Evolutionary conservation across 2,888 invertebrate species (phyloP).

Genomic region (Philereme vetulata): DNA sequence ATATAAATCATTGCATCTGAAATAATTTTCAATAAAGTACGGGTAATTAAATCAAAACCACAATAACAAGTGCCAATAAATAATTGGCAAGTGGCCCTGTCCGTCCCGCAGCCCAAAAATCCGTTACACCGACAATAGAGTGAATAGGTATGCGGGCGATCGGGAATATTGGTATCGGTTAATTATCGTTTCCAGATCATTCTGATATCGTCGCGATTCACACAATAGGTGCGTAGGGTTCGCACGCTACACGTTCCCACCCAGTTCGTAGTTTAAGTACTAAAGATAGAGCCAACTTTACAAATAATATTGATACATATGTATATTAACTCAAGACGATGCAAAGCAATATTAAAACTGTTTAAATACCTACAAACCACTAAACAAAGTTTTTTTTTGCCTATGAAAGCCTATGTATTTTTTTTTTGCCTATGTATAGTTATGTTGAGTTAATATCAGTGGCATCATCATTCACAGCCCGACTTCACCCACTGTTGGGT

Average conservation of each 20-base stretch:
- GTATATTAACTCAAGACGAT: too few relatives aligned
- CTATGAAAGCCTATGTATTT: too few relatives aligned
- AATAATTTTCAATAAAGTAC: not conserved
- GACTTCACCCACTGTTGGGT: too few relatives aligned
- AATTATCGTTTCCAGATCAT: slow-evolving; percentile 48
- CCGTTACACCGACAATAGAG: slow-evolving; percentile 46
- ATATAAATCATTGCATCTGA: not conserved
- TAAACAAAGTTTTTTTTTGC: too few relatives aligned
- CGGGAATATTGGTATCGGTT: slow-evolving; percentile 44
- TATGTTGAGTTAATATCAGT: too few relatives aligned
- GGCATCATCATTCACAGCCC: too few relatives aligned
- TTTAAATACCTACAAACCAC: too few relatives aligned
- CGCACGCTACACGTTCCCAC: slow-evolving; percentile 4
- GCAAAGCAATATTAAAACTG: too few relatives aligned
- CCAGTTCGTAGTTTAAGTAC: too few relatives aligned
- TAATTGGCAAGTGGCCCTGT: slow-evolving; percentile 39
- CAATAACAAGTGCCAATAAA: not conserved
- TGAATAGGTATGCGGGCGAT: slow-evolving; percentile 59
- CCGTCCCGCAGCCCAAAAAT: slow-evolving; percentile 49
- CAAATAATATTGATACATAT: too few relatives aligned
- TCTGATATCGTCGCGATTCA: slow-evolving; percentile 32
- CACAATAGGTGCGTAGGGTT: slow-evolving; percentile 23
- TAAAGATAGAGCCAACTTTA: too few relatives aligned
- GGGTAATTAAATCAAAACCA: not conserved
- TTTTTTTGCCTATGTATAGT: too few relatives aligned